Evolutionary conservation across 2,113 vertebrate genomes (phyloP).

Genomic region (Calidris pygmaea): DNA sequence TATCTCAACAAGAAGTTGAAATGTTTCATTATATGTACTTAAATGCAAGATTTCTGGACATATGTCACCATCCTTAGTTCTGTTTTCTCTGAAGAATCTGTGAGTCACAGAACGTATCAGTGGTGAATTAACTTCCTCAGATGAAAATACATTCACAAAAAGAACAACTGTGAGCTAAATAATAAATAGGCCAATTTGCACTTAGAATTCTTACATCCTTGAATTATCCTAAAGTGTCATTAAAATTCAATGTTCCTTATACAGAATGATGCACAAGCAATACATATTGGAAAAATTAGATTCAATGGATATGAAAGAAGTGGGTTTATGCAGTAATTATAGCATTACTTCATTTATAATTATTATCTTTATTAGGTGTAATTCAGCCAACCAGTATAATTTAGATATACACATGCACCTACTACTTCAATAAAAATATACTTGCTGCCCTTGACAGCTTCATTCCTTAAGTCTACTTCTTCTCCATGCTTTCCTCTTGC

Average conservation of each 20-base stretch:
- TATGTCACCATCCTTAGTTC: not conserved
- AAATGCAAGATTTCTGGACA: not conserved
- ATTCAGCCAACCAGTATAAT: not conserved
- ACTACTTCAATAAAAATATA: not conserved
- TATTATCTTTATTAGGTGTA: not conserved
- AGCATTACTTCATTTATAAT: not conserved
- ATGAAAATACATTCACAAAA: not conserved
- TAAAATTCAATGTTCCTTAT: not conserved
- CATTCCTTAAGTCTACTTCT: not conserved
- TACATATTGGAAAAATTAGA: not conserved
- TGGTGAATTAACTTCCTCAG: not conserved
- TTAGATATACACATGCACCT: not conserved
- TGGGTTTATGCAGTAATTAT: not conserved
- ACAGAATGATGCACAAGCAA: not conserved
- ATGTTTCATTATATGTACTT: not conserved
- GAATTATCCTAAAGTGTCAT: not conserved
- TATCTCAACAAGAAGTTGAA: not conserved
- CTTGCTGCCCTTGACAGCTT: not conserved
- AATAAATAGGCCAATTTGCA: slow-evolving; percentile 22
- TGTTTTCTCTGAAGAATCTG: not conserved
- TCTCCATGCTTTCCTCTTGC: not conserved
- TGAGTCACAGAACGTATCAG: not conserved
- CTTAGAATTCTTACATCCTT: not conserved
- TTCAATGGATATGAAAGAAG: not conserved
- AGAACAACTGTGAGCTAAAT: not conserved